These are phyloP conservation scores for Agonopterix heracliana DNA, from an alignment of 2,888 invertebrate genomes.

Conservation along the genomic window DNA sequence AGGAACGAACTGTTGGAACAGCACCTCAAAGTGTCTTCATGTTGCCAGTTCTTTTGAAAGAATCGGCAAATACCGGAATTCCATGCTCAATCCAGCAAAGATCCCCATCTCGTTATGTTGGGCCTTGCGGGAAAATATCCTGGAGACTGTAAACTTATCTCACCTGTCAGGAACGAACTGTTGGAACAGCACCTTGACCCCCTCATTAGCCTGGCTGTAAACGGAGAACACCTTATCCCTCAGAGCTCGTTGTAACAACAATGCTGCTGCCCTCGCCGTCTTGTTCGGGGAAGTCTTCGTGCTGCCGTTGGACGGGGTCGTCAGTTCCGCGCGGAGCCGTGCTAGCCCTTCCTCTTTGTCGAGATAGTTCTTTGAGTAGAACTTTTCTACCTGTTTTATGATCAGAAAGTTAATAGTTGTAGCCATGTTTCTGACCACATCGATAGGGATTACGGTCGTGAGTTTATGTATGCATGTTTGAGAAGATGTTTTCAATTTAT, in stretches of 20 bases:
- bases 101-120: no score
- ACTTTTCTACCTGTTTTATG: constrained; percentile 86
- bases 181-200: constrained; percentile 85
- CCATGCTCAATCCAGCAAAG: no score
- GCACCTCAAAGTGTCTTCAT: constrained; percentile 54
- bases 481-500: no score
- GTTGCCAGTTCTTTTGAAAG: no score
- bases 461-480: no score
- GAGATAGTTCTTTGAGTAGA: constrained; percentile 92
- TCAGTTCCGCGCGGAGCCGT: constrained; percentile 71
- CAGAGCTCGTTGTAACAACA: constrained; percentile 86
- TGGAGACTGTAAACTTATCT: neutral
- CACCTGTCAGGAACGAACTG: constrained; percentile 90
- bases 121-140: no score
- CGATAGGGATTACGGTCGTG: no score
- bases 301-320: constrained; percentile 58
- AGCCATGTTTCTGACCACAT: no score
- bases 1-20: constrained; percentile 90
- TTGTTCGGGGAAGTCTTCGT: constrained; percentile 81
- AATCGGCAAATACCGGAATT: no score
- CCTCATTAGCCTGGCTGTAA: constrained; percentile 89
- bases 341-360: constrained; percentile 93
- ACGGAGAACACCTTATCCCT: constrained; percentile 93
- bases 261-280: constrained; percentile 87
- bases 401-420: no score